Conservation (phyloP, 1,140 invertebrate genomes). For the Drosophila burlai region DNA sequence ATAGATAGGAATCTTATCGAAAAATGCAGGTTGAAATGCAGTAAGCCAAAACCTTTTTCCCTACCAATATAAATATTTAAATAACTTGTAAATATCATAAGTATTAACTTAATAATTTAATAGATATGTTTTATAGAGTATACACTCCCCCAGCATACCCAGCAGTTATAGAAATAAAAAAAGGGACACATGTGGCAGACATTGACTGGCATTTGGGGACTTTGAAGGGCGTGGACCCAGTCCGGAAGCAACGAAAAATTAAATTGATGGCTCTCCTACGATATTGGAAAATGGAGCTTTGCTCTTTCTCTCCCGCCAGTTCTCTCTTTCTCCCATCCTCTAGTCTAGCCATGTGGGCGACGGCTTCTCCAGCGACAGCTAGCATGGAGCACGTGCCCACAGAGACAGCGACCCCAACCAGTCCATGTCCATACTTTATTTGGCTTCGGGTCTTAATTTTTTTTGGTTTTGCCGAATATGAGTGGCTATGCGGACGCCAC, state of each 20-base stretch:
- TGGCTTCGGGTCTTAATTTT: conserved; percentile 27
- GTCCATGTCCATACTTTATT: conserved; percentile 27
- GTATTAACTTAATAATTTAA: background rate
- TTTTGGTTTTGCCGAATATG: conserved; percentile 25
- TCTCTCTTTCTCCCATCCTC: background rate
- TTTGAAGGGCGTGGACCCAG: conserved; percentile 48
- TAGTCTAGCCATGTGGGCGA: conserved; percentile 49
- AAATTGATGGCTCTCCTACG: conserved; percentile 65
- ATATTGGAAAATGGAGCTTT: conserved; percentile 50
- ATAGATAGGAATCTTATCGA: conserved; percentile 6
- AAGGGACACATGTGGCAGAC: conserved; percentile 31
- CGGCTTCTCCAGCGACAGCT: conserved; percentile 1
- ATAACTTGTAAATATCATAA: background rate
- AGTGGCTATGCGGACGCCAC: conserved; percentile 22
- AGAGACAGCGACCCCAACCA: conserved; percentile 20
- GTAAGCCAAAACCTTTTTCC: background rate
- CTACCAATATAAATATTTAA: background rate
- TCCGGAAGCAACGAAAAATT: conserved; percentile 73
- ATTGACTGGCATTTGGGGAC: conserved; percentile 27
- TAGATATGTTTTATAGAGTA: background rate
- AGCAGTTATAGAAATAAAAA: background rate
- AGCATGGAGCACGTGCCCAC: conserved; percentile 30
- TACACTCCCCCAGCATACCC: conserved; percentile 5
- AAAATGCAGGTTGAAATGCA: background rate
- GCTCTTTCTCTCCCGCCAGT: background rate